A percentile compares a stretch with the other conserved stretches of the same genome.
Conservation (phyloP, 2,113 vertebrate species). For the Rhineura floridana region DNA sequence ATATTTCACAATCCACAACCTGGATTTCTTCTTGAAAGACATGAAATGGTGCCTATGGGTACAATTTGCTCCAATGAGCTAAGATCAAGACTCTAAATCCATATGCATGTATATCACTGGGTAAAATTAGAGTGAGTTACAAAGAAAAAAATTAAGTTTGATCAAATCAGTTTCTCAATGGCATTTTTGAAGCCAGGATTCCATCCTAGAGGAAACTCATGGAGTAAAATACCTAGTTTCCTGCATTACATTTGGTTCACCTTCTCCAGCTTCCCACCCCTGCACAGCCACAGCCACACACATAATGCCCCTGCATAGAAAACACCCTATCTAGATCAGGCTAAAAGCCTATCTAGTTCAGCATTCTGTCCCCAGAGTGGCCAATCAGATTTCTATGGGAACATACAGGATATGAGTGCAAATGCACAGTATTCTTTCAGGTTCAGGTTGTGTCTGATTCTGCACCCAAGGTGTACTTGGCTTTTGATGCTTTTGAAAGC, state of each 20-base stretch:
- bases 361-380: too few species aligned
- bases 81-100: too few species aligned
- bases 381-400: too few species aligned
- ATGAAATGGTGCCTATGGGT: slow-evolving; percentile 9
- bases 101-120: not conserved
- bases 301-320: too few species aligned
- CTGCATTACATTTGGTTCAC: too few species aligned
- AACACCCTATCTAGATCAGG: too few species aligned
- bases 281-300: too few species aligned
- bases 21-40: slow-evolving; percentile 50
- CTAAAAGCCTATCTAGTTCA: too few species aligned
- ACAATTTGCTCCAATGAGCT: slow-evolving; percentile 44
- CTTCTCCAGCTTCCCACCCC: too few species aligned
- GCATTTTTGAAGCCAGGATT: not conserved
- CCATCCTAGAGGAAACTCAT: not conserved
- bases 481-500: slow-evolving; percentile 23
- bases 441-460: slow-evolving; percentile 3
- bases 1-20: slow-evolving; percentile 42
- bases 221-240: not conserved
- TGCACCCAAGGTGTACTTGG: not conserved
- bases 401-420: too few species aligned
- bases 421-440: not conserved
- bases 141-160: not conserved
- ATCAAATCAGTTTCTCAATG: not conserved
- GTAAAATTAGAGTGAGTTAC: not conserved